Conservation (phyloP, 64 coral and sea anemone species). For the Anthopleura sola region DNA sequence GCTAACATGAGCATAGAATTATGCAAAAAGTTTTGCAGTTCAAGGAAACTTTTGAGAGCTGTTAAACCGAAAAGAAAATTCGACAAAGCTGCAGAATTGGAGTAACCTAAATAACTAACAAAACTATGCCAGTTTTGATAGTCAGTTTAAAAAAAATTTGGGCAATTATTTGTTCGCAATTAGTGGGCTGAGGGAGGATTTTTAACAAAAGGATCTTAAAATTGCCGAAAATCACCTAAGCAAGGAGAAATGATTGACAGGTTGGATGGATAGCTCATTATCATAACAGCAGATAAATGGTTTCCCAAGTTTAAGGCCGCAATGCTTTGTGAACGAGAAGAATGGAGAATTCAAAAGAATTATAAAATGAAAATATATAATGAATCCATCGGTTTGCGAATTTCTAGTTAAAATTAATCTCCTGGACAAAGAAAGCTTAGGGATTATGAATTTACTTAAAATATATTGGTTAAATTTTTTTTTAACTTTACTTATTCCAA, state of each 20-base stretch:
- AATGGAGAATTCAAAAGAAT: background rate
- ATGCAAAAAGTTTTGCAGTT: background rate
- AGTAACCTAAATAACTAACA: no score
- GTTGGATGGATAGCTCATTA: background rate
- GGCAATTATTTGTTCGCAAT: background rate
- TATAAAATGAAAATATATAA: no score
- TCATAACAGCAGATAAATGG: background rate
- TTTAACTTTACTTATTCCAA: no score
- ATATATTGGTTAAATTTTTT: no score
- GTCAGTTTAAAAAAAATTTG: background rate
- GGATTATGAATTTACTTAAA: no score
- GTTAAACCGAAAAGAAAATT: no score
- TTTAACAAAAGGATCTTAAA: background rate
- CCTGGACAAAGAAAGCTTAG: no score
- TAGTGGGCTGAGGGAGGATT: background rate
- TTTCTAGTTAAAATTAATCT: background rate
- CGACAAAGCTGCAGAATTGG: no score
- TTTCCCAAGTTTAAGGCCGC: background rate
- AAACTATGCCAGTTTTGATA: no score
- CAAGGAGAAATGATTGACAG: background rate
- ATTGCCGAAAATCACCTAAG: background rate
- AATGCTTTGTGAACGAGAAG: background rate
- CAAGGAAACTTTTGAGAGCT: no score
- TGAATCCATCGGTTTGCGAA: background rate
- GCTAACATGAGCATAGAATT: background rate